Base-by-base conservation (phyloP, 1,140 invertebrate genomes). In the Pollicipes pollicipes region DNA sequence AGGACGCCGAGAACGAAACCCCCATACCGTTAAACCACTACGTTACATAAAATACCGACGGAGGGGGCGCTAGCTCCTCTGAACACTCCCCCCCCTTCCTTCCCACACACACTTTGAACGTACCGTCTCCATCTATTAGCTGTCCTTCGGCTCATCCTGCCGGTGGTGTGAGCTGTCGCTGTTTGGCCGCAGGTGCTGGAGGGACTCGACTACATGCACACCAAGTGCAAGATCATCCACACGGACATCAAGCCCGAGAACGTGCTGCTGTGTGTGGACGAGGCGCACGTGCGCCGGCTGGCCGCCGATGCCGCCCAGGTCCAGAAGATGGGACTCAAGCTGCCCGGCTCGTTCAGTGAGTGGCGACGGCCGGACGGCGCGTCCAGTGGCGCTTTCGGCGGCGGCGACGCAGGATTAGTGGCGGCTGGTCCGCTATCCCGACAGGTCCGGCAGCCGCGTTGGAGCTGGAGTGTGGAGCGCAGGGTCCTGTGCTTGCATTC, bases 201-300 rank as follows among this genome's bases (percentile, higher is more conserved):
- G 83, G 96, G 93, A 35, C 83, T 99, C 71, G 90, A 97, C 81
- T 99, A 99, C 83, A 84, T 99, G 72, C 97, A 99, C 80, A 87
- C 88, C 70, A 97, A 97, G 84, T 98, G 97, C 85, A 83, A 87
- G 80, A 99, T 99, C 75, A 99, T 99, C 81, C 97, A 99, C 79
- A 99, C 97, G 29, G 97, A 99, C 80, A 97, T 99, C 74, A 99
- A 99, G 80, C 97, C 97, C 68, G 97, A 99, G 83, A 99, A 99
- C 85, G 95, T 99, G 69, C 83, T 99, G 68, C 83, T 98, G 71
- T 95, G 91, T 82, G 92, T 96, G 16, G 87, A 90, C 79, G 85
- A 88, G 74, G 87, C 90, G 73, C 89, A 95, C 78, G 89, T 97
- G 72, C 84, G 90, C 72, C 91, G 91, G 78, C 80, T 98, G 76